Base-by-base conservation (phyloP, 1,140 invertebrate genomes). In the Caenorhabditis inopinata region DNA sequence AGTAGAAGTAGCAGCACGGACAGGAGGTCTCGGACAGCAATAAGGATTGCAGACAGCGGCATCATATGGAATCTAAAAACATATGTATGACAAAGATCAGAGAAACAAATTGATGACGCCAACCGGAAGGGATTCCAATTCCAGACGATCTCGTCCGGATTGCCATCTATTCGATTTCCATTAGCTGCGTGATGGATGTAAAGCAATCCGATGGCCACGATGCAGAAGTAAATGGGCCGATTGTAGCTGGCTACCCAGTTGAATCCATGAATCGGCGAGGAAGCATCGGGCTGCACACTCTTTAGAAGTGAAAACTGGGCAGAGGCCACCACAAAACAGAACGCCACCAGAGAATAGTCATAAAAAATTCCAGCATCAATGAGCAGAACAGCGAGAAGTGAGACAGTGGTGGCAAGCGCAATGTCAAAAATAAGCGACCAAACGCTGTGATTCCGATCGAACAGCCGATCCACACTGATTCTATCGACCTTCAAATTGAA, bases 241-340 rank as follows among this genome's bases (percentile, higher is more conserved):
- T 92, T 92, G 83, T 96, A 97, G 29, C 95, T 93, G 25, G 98
- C 95, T 76, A 98, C 93, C 84, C 95, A 93, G 90, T 99, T 99
- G 88, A 96, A 98, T 1, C 97, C 96, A 89, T 91, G 87, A 51
- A 96, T 96, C 0, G 97, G 96, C 4, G 96, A 98, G 0, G 96
- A 94, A 0, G 96, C 95, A 90, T 99, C 97, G 1, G 97, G 97
- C 87, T 99, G 97, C 3, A 99, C 97, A 89, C 95, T 97, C 90
- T 99, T 99, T 16, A 99, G 90, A 58, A 99, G 90, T 0, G 96
- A 98, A 89, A 99, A 99, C 89, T 99, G 96, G 88, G 95, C 96
- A 11, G 27, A 68, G 12, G 96, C 96, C 51, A 98, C 95, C 25
- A 98, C 94, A 84, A 97, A 95, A 90, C 96, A 98, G 89, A 99